Evolutionary conservation across 1,140 invertebrate species (phyloP), one percentile per base, ranked within the genome.

Genomic region (Bombus impatiens): DNA sequence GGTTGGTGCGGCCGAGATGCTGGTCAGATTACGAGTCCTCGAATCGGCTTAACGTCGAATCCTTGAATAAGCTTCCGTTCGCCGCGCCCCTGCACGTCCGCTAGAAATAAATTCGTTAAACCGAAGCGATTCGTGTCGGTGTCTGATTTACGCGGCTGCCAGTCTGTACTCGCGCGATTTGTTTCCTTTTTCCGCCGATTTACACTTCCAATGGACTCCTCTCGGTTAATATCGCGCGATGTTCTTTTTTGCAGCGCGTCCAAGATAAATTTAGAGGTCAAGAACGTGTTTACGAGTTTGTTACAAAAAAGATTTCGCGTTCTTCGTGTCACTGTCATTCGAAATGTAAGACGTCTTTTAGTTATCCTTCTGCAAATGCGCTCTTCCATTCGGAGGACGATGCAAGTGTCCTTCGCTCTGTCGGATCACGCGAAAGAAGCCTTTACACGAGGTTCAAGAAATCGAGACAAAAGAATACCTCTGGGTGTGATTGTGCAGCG

Each of bases 51-150:
- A 40, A 22, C 37, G 28, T 5, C 47, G 35, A 83, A n/a, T 44
- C 78, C 65, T 47, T 8, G 65, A 47, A 42, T 37, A 71, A 80
- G 78, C 78, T 57, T 40, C 65, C 22, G n/a, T 47, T 79, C 65
- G 40, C n/a, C 6, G 35, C 35, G 10, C 18, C 3, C 12, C 28
- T 4, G n/a, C 57, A 28, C 15, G 28, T 83, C 72, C 72, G 72
- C n/a, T 57, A 62, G 59, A 68, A 83, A 68, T 83, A 83, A 83
- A 83, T 83, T 83, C 44, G 67, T 83, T 78, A 57, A 78, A 53
- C 47, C 47, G 6, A 67, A 9, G 62, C 28, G 40, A 32, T n/a
- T 28, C 28, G 25, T 5, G 28, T 8, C 68, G 35, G 42, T 28
- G 37, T 18, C 22, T 77, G 53, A 83, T 67, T 77, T 67, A 53